A percentile compares a stretch with the other conserved stretches of the same genome.
These are phyloP conservation scores for Sebastes vulpes DNA, from an alignment of 2,797 vertebrate genomes.

Conservation along the genomic window DNA sequence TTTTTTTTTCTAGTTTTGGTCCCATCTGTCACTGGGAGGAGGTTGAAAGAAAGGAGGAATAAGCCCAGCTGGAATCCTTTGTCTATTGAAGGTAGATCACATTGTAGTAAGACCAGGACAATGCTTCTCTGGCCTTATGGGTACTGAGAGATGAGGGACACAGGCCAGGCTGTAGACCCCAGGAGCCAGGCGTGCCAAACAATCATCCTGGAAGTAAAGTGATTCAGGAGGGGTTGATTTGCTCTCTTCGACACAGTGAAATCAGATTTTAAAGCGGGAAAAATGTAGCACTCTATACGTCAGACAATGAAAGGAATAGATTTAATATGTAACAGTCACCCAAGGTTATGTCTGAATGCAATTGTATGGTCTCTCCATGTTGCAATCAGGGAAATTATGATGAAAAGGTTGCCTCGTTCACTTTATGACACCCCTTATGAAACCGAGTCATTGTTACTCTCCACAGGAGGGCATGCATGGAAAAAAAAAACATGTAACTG, in stretches of 20 bases:
- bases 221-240: conserved; percentile 35
- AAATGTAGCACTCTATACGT: not conserved
- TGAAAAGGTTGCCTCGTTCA: not conserved
- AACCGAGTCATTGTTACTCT: conserved; percentile 22
- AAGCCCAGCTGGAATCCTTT: conserved; percentile 79
- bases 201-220: conserved; percentile 32
- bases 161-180: conserved; percentile 44
- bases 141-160: conserved; percentile 58
- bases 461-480: conserved; percentile 18
- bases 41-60: conserved; percentile 83
- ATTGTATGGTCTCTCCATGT: not conserved
- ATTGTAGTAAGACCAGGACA: conserved; percentile 75
- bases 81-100: conserved; percentile 80
- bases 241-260: conserved; percentile 4
- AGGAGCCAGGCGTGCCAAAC: conserved; percentile 42
- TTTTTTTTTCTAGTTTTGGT: conserved; percentile 69
- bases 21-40: conserved; percentile 86
- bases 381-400: not conserved
- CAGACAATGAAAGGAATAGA: not conserved
- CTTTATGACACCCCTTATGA: not conserved
- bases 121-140: conserved; percentile 65
- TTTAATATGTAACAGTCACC: not conserved
- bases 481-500: not conserved
- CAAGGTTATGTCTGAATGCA: not conserved
- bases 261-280: not conserved